Base-by-base conservation (phyloP, 2,888 invertebrate species). In the Microctonus aethiopoides region DNA sequence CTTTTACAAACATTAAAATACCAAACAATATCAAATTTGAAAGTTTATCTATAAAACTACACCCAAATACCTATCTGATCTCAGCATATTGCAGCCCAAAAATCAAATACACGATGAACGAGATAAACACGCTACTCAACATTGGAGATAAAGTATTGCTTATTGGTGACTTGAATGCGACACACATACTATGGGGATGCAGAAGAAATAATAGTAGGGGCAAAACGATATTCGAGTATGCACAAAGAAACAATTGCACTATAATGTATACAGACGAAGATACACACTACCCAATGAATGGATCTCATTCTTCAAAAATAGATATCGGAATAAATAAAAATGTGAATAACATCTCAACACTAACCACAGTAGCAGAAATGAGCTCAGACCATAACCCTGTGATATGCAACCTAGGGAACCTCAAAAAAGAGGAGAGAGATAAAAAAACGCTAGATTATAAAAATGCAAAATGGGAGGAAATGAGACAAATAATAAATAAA, bases 161-260 rank as follows among this genome's bases (percentile, higher is more conserved):
- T 6, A 68, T 67, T 22, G 73, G 75, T 3, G 75, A 76, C 46
- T 60, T 75, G 3, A 76, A 76, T 54, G 73, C 76, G 9, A 70
- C 62, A 64, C 75, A 76, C 57, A 67, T 11, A 11, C 24, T 46
- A 4, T 74, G 76, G 74, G 72, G 72, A 10, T 52, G 65, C 20
- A 57, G 63, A 16, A 67, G 32, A 0, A 71, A 71, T 39, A 75
- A 75, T 24, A 51, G 22, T 26, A 71, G 65, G 16, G 74, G 76
- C n/a, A 51, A 29, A 34, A 56, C 32, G 4, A 11, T 75, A 22
- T 62, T 61, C 24, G 67, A 70, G 1, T 74, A 67, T 20, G 46
- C 26, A 10, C 64, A 52, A 16, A 20, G 52, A 20, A 74, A 72
- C 61, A 69, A 72, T 46, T 69, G 69, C 20, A 67, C 22, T 26